Evolutionary conservation across 1,140 invertebrate genomes (phyloP), one percentile per base, ranked within the genome.

Genomic region (Trypoxylus dichotomus): DNA sequence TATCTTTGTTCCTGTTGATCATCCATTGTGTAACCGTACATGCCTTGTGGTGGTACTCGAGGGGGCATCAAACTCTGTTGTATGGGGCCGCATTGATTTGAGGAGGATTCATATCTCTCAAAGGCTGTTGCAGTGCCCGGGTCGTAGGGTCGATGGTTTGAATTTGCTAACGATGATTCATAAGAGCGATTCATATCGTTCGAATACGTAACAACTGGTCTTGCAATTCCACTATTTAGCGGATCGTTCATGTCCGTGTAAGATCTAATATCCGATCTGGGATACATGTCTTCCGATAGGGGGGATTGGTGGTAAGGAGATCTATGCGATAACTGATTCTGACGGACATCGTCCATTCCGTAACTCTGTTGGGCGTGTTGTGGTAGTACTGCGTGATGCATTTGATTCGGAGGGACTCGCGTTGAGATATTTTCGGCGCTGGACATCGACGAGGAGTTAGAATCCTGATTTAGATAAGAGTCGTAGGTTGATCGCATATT

Each of bases 391-490:
- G 79, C 32, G 42, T 78, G 80, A 43, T 81, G 83, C 10, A 83
- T 79, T 68, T 85, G 85, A 27, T 85, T 84, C 68, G 88, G 81
- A 81, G 86, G 80, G 32, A 83, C 81, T 32, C 89, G 85, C 0
- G 88, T 87, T 3, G 87, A 88, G 87, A 91, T 90, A 41, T 60
- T 76, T 83, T 94, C 93, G 91, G 93, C 92, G 81, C 90, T 92
- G 19, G 92, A 93, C 85, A 91, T 88, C 25, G 91, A 92, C 3
- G 91, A 91, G 8, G 93, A 94, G 85, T 94, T 93, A 0, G 91
- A 92, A 80, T 92, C 91, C 83, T 92, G 91, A 80, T 90, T 91
- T 74, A 91, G 83, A 80, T 92, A 92, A 0, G 90, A 87, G 79
- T 92, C 91, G 84, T 91, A 91, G 1, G 87, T 83, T 32, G 87